Conservation (phyloP, 2,797 vertebrate genomes). For the Anniella stebbinsi region DNA sequence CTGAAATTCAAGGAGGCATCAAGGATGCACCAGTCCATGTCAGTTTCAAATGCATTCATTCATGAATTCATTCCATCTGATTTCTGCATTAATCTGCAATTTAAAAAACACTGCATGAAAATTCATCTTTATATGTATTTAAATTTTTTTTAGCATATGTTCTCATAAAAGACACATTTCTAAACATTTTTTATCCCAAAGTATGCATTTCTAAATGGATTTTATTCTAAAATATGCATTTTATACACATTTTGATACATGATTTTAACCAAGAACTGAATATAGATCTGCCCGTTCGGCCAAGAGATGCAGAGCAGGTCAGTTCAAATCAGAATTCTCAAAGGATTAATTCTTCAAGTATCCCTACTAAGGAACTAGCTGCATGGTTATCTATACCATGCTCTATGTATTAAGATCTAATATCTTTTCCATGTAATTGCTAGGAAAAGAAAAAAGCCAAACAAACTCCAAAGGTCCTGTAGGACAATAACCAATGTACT, state of each 20-base stretch:
- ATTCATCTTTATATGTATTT: neutral
- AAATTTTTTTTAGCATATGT: neutral
- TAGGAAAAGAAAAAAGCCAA: neutral
- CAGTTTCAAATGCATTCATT: neutral
- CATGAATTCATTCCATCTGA: neutral
- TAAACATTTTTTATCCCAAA: neutral
- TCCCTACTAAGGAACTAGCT: neutral
- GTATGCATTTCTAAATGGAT: neutral
- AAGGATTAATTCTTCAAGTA: neutral
- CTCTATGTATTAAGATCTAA: neutral
- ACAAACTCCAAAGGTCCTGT: neutral
- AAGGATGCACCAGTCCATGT: neutral
- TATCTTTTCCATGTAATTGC: neutral
- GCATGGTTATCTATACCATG: neutral
- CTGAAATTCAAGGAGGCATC: neutral
- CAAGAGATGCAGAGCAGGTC: neutral
- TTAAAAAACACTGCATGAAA: neutral
- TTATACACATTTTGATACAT: too few species aligned
- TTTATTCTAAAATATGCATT: too few species aligned
- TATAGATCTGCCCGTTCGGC: too few species aligned
- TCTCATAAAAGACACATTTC: too few species aligned
- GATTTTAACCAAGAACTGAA: too few species aligned
- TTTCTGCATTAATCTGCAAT: neutral
- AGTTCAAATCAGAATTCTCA: neutral
- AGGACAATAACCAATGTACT: neutral